Base-by-base conservation (phyloP, 2,888 invertebrate species). In the Cartodere bifasciata region DNA sequence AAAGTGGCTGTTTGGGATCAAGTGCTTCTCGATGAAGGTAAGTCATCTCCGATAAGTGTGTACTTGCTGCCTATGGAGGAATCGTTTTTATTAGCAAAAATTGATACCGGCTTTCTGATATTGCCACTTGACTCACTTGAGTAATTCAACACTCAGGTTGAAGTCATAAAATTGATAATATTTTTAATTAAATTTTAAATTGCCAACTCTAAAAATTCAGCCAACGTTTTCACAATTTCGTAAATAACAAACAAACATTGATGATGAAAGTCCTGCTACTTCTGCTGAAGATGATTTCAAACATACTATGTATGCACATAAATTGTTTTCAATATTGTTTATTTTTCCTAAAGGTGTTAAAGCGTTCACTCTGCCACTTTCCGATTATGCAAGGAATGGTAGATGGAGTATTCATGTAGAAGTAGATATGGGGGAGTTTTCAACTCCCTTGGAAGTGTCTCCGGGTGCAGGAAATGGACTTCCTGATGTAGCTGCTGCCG, bases 1-100 rank as follows among this genome's bases (percentile, higher is more conserved):
- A 73, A 72, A 48, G 73, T 74, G 1, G 71, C 72, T 5, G 62
- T 73, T 24, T 75, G 75, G 75, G 73, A 74, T 33, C 70, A 75
- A 45, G 62, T 75, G 1, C 63, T 71, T 2, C 57, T 75, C 53
- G 69, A 73, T 40, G 71, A 72, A 68, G 74, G 73, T 73, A 60
- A 50, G 22, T 4, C 12, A 5, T 13, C 6, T 13, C 12, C 23
- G 23, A 4, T 12, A 9, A 11, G 10, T 12, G 12, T 22, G 6
- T 5, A 5, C 4, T 11, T 4, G 3, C 6, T 4, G 12, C 10
- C 12, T 12, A 22, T 5, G 22, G 12, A 20, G n/a, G 7, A 7
- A 20, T 7, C 6, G 6, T 13, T 11, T 25, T 25, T 13, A 25
- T 25, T 13, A 3, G 25, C 11, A 25, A 13, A 25, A 13, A n/a